Evolutionary conservation across 2,888 invertebrate species (phyloP).

Genomic region (Deladenus siricidicola): DNA sequence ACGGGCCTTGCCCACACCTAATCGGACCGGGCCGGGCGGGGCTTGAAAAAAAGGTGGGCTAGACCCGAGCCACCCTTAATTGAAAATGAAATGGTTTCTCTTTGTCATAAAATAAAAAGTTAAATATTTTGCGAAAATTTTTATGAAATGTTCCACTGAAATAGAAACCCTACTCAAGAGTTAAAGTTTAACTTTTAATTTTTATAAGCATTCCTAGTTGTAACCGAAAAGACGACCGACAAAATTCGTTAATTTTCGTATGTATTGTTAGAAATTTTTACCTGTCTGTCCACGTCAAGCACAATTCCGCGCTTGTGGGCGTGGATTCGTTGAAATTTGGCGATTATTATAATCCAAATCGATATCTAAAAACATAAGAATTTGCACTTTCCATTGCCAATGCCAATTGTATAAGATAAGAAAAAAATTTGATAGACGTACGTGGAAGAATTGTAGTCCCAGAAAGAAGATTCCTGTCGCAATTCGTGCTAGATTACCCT

Average conservation of each 20-base stretch:
- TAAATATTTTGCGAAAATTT: too few species aligned
- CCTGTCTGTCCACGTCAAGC: conserved; percentile 25
- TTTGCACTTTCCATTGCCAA: too few species aligned
- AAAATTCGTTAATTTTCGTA: neutral
- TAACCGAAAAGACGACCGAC: neutral
- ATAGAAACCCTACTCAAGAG: too few species aligned
- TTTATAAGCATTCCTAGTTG: neutral
- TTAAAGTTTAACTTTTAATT: neutral
- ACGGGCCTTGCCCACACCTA: too few species aligned
- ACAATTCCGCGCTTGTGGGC: conserved; percentile 31
- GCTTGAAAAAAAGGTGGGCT: too few species aligned
- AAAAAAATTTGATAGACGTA: too few species aligned
- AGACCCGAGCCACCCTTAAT: too few species aligned
- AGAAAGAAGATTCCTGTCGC: conserved; percentile 54
- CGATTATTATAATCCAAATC: conserved; percentile 47
- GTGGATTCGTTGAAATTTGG: conserved; percentile 53
- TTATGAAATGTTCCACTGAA: too few species aligned
- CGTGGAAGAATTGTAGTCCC: conserved; percentile 52
- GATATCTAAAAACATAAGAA: conserved; percentile 53
- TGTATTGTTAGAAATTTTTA: conserved; percentile 4
- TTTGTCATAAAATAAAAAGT: too few species aligned
- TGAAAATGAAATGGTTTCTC: too few species aligned
- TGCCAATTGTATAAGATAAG: too few species aligned
- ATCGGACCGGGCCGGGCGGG: too few species aligned
- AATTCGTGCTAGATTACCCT: conserved; percentile 49